These are phyloP conservation scores for Murina feae DNA, from an alignment of 2,113 vertebrate genomes.

Conservation along the genomic window DNA sequence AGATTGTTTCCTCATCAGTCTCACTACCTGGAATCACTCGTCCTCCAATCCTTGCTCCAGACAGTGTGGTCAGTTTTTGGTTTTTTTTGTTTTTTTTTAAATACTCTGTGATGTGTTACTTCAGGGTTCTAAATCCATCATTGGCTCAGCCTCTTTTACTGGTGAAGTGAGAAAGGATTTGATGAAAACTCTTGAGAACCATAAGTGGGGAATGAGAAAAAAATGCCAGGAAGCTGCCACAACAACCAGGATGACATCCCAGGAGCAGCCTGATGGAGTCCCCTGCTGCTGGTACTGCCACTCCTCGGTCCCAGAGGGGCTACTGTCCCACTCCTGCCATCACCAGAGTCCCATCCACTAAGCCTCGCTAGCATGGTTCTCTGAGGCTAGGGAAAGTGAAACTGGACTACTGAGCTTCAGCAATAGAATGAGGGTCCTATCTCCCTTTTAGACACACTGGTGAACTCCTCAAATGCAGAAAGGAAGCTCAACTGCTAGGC, in stretches of 20 bases:
- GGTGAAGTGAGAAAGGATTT: background rate
- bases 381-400: background rate
- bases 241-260: background rate
- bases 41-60: background rate
- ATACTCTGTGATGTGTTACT: background rate
- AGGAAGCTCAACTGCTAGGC: background rate
- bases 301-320: background rate
- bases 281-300: background rate
- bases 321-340: background rate
- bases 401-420: background rate
- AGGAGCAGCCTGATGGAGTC: background rate
- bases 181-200: background rate
- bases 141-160: background rate
- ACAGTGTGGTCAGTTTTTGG: background rate
- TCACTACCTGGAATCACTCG: background rate
- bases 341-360: background rate
- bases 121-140: background rate
- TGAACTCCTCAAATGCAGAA: background rate
- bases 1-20: background rate
- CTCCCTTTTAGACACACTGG: background rate
- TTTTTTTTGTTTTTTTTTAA: background rate
- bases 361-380: background rate
- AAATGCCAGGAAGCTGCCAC: background rate
- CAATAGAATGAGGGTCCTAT: background rate
- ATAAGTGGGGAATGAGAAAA: background rate